Percentiles rank a stretch among this genome's conserved stretches.
Conservation (phyloP, 2,797 vertebrate species). For the Sebastes minor region DNA sequence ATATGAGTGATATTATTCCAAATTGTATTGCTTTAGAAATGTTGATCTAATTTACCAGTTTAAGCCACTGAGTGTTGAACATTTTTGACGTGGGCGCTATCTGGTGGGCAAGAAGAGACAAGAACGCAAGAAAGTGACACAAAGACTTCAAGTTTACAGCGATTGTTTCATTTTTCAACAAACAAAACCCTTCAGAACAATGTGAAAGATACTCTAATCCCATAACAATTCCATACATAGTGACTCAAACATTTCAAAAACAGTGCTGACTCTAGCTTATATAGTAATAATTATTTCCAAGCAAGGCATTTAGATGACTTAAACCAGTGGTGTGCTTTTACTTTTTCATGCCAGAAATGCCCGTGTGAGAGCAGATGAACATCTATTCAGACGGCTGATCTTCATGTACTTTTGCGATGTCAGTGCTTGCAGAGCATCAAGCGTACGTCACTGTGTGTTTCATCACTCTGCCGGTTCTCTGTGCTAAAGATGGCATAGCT, state of each 20-base stretch:
- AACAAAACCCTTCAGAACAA: background rate
- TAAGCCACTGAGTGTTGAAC: background rate
- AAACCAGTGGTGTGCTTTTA: slow-evolving; percentile 42
- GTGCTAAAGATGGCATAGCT: slow-evolving; percentile 1
- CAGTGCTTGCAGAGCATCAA: slow-evolving; percentile 2
- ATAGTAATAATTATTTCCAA: background rate
- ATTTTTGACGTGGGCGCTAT: background rate
- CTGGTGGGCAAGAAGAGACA: background rate
- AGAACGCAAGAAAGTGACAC: background rate
- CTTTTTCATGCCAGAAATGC: slow-evolving; percentile 35
- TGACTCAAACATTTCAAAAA: background rate
- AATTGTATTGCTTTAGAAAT: background rate
- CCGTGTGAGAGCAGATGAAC: background rate
- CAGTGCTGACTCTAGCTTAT: background rate
- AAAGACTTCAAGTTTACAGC: background rate
- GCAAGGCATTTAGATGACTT: background rate
- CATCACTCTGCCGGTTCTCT: background rate
- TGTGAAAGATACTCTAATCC: background rate
- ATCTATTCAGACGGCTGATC: background rate
- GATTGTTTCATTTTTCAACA: background rate
- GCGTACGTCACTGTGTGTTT: background rate
- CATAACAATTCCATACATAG: background rate
- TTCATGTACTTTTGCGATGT: background rate
- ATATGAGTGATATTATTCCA: background rate
- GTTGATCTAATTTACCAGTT: background rate